Conservation (phyloP, 2,888 invertebrate species). For the Apamea anceps region DNA sequence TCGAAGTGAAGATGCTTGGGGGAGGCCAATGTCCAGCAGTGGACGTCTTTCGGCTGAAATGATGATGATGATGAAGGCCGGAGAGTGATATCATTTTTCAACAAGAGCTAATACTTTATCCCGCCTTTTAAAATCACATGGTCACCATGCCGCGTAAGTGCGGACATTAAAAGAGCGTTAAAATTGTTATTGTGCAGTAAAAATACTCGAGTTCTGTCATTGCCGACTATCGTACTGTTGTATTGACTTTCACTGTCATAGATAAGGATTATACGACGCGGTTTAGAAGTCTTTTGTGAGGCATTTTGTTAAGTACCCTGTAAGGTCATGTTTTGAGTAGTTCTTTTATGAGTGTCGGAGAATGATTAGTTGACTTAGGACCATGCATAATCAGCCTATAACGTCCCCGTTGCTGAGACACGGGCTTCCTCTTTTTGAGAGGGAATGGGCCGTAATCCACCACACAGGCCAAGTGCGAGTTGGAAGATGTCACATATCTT, state of each 20-base stretch:
- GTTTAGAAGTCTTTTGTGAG: constrained; percentile 24
- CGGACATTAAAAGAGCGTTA: constrained; percentile 55
- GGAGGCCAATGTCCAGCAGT: too few species aligned
- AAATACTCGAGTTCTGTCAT: constrained; percentile 35
- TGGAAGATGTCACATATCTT: too few species aligned
- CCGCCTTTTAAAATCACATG: not conserved
- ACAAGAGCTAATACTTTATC: not conserved
- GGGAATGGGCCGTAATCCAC: too few species aligned
- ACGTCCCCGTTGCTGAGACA: too few species aligned
- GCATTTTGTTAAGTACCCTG: not conserved
- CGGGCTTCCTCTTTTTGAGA: too few species aligned
- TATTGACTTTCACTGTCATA: constrained; percentile 47
- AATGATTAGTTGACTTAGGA: not conserved
- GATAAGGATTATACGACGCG: constrained; percentile 18
- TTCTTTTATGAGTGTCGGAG: not conserved
- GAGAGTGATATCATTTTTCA: not conserved
- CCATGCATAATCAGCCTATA: not conserved
- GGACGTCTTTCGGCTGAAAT: too few species aligned
- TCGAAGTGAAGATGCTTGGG: too few species aligned
- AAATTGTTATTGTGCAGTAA: constrained; percentile 61
- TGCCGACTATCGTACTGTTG: constrained; percentile 17
- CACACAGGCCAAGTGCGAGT: too few species aligned
- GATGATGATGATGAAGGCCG: too few species aligned
- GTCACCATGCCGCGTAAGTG: constrained; percentile 44
- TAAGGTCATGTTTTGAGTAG: not conserved